Percentiles rank a stretch among this genome's conserved stretches.
phyloP scores from a whole-genome alignment of 2,888 invertebrate species.

The Leucophenga maculata region DNA sequence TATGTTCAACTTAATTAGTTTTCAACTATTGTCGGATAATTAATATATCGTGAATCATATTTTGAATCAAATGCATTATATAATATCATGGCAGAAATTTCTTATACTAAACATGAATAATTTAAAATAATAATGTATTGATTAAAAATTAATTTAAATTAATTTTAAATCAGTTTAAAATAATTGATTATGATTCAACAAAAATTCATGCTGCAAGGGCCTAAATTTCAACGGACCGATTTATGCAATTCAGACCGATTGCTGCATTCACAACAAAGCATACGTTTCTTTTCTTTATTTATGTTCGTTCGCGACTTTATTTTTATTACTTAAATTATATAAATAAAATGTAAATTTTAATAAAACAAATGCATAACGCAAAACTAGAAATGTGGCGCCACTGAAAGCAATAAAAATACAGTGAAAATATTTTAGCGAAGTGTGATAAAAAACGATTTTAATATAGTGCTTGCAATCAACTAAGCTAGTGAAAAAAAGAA shows the following conservation, averaged over 20 bases:
- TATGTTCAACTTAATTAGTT: too few species aligned
- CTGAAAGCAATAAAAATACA: conserved; percentile 29
- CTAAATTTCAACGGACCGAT: too few species aligned
- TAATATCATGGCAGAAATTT: not conserved
- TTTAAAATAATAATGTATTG: too few species aligned
- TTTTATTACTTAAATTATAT: conserved; percentile 51
- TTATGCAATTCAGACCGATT: not conserved
- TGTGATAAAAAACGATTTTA: too few species aligned
- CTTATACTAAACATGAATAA: too few species aligned
- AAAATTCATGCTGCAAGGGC: too few species aligned
- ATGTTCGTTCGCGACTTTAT: conserved; percentile 63
- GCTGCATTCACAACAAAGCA: conserved; percentile 40
- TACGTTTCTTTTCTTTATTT: conserved; percentile 68
- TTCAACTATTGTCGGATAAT: too few species aligned
- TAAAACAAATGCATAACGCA: conserved; percentile 27
- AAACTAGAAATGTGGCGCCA: conserved; percentile 20
- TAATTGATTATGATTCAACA: too few species aligned
- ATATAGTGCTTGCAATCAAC: conserved; percentile 15
- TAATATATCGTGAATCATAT: too few species aligned
- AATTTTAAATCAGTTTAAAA: too few species aligned
- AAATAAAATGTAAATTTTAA: conserved; percentile 38
- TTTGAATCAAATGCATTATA: too few species aligned
- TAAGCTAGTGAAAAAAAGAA: conserved; percentile 36
- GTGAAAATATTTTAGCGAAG: conserved; percentile 28
- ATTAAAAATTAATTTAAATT: too few species aligned